Percentiles rank a stretch among this genome's conserved stretches.
Conservation (phyloP, 2,113 vertebrate genomes). For the Zapus hudsonius region DNA sequence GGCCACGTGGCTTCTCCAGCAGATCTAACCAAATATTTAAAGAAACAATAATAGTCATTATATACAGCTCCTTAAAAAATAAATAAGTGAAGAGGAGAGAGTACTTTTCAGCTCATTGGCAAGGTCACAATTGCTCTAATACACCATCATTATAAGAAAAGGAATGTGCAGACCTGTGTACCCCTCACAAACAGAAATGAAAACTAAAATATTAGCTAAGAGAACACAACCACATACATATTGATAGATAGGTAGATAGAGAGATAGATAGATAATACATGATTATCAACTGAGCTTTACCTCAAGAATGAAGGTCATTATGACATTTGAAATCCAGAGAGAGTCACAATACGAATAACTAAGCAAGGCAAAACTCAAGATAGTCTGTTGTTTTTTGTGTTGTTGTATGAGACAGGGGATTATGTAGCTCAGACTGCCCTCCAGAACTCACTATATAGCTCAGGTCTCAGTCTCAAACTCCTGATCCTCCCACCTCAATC, state of each 20-base stretch:
- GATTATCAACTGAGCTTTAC: not conserved
- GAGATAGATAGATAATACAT: fast-evolving
- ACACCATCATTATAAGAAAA: not conserved
- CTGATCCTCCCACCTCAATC: not conserved
- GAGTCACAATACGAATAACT: not conserved
- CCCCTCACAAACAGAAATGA: not conserved
- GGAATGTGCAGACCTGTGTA: fast-evolving
- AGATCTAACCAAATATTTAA: not conserved
- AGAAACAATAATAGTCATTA: not conserved
- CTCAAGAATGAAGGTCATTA: fast-evolving
- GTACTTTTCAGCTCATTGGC: not conserved
- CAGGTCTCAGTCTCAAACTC: not conserved
- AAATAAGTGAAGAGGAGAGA: not conserved
- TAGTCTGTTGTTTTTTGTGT: not conserved
- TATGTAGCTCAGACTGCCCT: not conserved
- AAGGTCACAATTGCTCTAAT: not conserved
- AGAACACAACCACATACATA: not conserved
- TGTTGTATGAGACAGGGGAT: not conserved
- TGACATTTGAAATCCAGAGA: not conserved
- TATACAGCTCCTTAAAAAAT: not conserved
- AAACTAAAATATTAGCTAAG: too few relatives aligned
- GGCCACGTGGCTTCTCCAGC: not conserved
- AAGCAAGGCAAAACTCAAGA: not conserved
- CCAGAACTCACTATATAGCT: not conserved
- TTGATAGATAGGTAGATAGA: too few relatives aligned